Conservation (phyloP, 2,888 invertebrate genomes). For the Quadroppia sp. region DNA sequence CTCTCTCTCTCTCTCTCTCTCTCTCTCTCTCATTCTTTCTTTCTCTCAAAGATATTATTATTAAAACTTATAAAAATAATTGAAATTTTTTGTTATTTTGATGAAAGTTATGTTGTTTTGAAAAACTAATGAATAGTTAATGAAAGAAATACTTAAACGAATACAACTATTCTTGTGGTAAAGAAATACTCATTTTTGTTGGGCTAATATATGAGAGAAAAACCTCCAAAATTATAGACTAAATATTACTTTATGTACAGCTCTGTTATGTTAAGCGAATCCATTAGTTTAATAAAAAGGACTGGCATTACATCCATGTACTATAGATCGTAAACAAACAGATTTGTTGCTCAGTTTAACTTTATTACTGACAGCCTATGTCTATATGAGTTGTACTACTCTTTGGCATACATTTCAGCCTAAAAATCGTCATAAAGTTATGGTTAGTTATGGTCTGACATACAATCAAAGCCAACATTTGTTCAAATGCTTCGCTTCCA, state of each 20-base stretch:
- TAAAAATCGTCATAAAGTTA: slow-evolving; percentile 15
- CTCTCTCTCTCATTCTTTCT: no score
- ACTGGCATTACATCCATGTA: background rate
- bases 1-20: no score
- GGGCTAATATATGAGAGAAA: background rate
- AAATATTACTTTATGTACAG: background rate
- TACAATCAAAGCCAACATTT: background rate
- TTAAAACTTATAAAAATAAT: no score
- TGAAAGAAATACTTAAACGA: no score
- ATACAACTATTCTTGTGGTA: no score
- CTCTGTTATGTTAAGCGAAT: background rate
- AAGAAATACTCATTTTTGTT: background rate
- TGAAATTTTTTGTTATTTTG: no score
- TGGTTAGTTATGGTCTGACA: slow-evolving; percentile 24
- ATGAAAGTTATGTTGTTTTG: no score
- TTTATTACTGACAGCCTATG: slow-evolving; percentile 5
- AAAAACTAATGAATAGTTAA: no score
- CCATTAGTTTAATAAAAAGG: slow-evolving; percentile 9
- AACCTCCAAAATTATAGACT: background rate
- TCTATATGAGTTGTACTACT: background rate
- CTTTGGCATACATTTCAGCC: background rate
- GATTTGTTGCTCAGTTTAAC: slow-evolving; percentile 23
- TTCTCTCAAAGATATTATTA: no score
- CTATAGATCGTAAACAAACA: slow-evolving; percentile 26
- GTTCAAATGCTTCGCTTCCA: background rate